Evolutionary conservation across 2,797 vertebrate genomes (phyloP), one percentile per base, ranked within the genome.

Genomic region (Pterois miles): DNA sequence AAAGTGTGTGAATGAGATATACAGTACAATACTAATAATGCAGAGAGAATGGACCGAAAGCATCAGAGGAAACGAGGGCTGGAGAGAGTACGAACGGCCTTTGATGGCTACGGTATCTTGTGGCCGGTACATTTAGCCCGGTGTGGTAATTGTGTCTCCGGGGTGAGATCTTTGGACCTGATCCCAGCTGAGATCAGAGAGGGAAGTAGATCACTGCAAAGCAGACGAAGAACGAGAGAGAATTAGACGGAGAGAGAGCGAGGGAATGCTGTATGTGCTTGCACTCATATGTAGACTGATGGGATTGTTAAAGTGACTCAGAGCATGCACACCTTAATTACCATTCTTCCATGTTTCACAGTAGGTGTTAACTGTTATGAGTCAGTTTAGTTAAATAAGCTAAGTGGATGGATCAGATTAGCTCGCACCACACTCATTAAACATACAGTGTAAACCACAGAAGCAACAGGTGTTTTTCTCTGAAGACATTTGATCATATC

Each of bases 101-200:
- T 93, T 91, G 89, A 92, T 86, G 88, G 82, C 62, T 72, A 78
- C 84, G 74, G 67, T 73, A 83, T 85, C 87, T 89, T 58, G 87
- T 91, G 82, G 86, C 91, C 74, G 73, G 89, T 85, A 82, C 88
- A 90, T 92, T 94, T 92, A 92, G 89, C 86, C 83, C 57, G 46
- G 86, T 91, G 87, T 88, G 86, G 84, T 93, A 94, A 94, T 94
- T 95, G 90, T 88, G 91, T 93, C 93, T 91, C 92, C 78, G 76
- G 91, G 86, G 92, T 90, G 78, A 90, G 83, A 82, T 89, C 81
- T 80, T 86, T 86, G 89, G 92, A 88, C 88, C 74, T 88, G 86
- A 89, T 90, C 86, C 84, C 86, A 76, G 53, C 74, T 68, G 76
- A 91, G 90, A 92, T 90, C 88, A 93, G 91, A 92, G 87, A 85